These are phyloP conservation scores for Ennomos fuscantarius DNA, from an alignment of 2,888 invertebrate genomes.

Conservation along the genomic window DNA sequence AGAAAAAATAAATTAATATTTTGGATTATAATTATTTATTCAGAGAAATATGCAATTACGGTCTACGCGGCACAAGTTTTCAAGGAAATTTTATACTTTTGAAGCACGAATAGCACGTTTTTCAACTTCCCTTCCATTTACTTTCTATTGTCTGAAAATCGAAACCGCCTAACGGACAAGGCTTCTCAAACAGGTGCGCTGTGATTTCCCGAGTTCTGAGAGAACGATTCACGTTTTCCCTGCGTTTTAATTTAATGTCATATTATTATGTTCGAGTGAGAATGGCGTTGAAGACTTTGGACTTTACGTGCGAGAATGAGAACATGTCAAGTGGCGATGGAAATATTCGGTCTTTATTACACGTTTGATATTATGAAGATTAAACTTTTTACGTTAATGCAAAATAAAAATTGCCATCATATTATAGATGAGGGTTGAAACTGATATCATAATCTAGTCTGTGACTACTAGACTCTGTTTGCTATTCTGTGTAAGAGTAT, in stretches of 20 bases:
- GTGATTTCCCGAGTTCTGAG: too few species aligned
- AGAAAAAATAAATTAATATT: too few species aligned
- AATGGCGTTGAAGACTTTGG: constrained; percentile 12
- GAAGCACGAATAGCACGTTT: constrained; percentile 11
- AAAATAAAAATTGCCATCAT: too few species aligned
- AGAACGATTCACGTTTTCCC: background rate
- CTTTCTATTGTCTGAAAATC: constrained; percentile 16
- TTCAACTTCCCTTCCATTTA: constrained; percentile 14
- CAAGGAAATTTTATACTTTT: background rate
- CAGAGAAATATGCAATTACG: too few species aligned
- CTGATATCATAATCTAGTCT: too few species aligned
- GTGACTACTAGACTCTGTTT: too few species aligned
- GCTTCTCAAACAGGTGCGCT: background rate
- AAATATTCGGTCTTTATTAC: constrained; percentile 1
- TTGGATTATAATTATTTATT: too few species aligned
- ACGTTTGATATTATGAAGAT: too few species aligned
- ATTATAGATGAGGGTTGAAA: too few species aligned
- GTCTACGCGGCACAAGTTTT: constrained; percentile 5
- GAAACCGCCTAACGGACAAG: background rate
- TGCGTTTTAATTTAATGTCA: constrained; percentile 3
- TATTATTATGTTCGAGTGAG: constrained; percentile 11
- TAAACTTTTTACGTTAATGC: too few species aligned
- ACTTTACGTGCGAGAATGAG: constrained; percentile 10
- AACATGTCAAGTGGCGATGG: constrained; percentile 1
- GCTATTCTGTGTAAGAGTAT: too few species aligned